phyloP scores from a whole-genome alignment of 1,140 invertebrate genomes.

The Drosophila sucinea region DNA sequence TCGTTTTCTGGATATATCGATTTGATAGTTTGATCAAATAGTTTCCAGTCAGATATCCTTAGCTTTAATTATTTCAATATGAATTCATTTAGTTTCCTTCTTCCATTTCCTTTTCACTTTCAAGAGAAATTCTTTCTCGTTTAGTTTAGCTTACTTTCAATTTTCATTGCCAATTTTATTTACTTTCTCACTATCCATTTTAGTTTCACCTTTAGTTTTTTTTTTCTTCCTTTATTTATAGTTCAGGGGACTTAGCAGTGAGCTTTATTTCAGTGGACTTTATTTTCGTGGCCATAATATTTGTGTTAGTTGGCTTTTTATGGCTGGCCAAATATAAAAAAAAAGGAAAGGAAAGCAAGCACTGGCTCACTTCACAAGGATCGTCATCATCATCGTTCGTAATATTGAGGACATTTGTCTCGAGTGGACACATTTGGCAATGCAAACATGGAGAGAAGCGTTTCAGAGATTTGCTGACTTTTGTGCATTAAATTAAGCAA shows the following conservation, averaged over 20 bases:
- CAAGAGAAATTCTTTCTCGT: neutral
- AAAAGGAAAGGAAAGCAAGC: neutral
- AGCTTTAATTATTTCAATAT: no score
- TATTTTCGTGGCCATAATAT: neutral
- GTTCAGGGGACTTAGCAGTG: neutral
- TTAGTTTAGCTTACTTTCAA: neutral
- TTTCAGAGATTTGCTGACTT: slow-evolving; percentile 67
- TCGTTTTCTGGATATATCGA: no score
- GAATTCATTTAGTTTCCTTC: no score
- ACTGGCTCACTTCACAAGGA: slow-evolving; percentile 1
- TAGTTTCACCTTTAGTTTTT: neutral
- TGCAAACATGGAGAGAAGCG: slow-evolving; percentile 61
- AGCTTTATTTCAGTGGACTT: neutral
- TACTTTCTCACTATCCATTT: neutral
- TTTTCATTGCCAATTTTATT: neutral
- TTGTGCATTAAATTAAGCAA: slow-evolving; percentile 51
- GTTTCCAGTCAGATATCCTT: no score
- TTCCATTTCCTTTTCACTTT: no score
- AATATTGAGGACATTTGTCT: slow-evolving; percentile 47
- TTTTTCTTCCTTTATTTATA: neutral
- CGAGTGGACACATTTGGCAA: slow-evolving; percentile 65
- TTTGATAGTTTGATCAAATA: no score
- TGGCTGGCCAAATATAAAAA: slow-evolving; percentile 22
- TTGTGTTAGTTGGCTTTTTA: slow-evolving; percentile 1
- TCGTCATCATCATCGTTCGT: neutral